phyloP scores from a whole-genome alignment of 2,797 vertebrate genomes.

The Naso thynnoides region DNA sequence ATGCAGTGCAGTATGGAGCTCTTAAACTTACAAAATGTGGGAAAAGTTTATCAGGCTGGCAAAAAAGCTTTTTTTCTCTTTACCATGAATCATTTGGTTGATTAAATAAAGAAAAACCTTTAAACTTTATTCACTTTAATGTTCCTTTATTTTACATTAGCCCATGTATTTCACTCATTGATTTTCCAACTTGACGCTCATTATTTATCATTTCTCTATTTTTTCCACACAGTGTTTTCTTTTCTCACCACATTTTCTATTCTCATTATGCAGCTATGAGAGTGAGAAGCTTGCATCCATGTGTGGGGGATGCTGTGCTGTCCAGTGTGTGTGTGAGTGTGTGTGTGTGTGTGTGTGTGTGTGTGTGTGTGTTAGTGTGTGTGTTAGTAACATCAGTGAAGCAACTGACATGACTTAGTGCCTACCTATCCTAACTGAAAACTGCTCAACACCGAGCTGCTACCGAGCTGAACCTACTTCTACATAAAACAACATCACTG shows the following conservation, averaged over 20 bases:
- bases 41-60: neutral
- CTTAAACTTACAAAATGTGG: neutral
- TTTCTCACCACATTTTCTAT: too few species aligned
- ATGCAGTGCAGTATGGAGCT: neutral
- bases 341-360: neutral
- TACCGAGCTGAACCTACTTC: too few species aligned
- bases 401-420: neutral
- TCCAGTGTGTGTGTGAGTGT: neutral
- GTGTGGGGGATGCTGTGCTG: neutral
- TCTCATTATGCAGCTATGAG: too few species aligned
- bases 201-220: too few species aligned
- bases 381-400: neutral
- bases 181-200: neutral
- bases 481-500: too few species aligned
- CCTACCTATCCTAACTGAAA: neutral
- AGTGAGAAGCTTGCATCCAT: neutral
- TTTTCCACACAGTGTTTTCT: too few species aligned
- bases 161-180: neutral
- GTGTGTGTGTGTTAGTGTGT: neutral
- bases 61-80: neutral
- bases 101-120: too few species aligned
- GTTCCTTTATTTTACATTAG: too few species aligned
- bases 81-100: too few species aligned
- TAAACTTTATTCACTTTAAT: too few species aligned
- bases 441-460: too few species aligned